These are phyloP conservation scores for Rhagologus leucostigma DNA, from an alignment of 2,113 vertebrate genomes.

Conservation along the genomic window DNA sequence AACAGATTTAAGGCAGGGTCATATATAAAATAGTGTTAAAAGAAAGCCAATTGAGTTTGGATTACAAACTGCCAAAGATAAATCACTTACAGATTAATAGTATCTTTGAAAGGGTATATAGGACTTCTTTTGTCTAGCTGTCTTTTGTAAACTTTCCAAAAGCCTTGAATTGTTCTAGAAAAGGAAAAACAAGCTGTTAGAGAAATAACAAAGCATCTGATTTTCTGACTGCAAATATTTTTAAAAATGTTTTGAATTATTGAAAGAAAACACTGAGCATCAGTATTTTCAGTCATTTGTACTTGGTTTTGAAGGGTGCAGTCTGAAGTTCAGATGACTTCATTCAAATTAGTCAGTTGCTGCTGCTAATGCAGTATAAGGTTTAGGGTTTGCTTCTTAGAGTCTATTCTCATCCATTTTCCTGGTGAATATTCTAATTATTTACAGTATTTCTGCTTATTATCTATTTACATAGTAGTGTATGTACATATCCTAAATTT, in stretches of 20 bases:
- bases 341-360: neutral
- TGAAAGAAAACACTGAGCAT: neutral
- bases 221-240: neutral
- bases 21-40: slow-evolving; percentile 7
- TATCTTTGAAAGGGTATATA: neutral
- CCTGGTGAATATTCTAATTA: neutral
- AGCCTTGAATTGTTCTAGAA: neutral
- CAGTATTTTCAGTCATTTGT: neutral
- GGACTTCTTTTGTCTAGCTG: neutral
- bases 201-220: neutral
- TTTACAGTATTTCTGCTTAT: neutral
- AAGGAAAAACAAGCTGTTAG: neutral
- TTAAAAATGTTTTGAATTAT: neutral
- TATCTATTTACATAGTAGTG: neutral
- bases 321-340: neutral
- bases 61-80: neutral
- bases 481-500: neutral
- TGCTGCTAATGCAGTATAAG: neutral
- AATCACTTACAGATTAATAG: neutral
- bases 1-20: no score
- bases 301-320: neutral
- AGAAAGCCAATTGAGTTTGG: slow-evolving; percentile 26
- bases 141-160: neutral
- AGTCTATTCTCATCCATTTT: neutral
- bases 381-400: neutral